Evolutionary conservation across 2,113 vertebrate species (phyloP), one percentile per base, ranked within the genome.

Genomic region (Mellivora capensis): DNA sequence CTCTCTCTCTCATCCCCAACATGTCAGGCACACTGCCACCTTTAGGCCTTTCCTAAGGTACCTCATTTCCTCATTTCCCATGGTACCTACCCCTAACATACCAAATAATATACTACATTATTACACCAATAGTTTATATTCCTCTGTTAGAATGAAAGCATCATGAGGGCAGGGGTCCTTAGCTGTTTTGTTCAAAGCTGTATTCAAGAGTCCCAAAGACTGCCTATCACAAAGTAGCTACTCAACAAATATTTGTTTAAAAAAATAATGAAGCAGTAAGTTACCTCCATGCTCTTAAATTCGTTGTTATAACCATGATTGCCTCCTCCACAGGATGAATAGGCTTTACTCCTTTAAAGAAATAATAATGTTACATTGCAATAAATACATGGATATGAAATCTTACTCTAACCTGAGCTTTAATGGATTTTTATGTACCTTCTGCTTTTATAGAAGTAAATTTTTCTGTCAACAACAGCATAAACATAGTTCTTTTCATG

Each of bases 221-320:
- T 20, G 52, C 2, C 23, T 37, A 2, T 86, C 42, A 81, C 12
- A n/a, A 49, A 71, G 25, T 7, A 77, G 12, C 34, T 62, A 27
- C 49, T 57, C 42, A 83, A 17, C 62, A 83, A 84, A 69, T 61
- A 80, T 31, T 64, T n/a, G 1, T 49, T 87, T 49, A 4, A 37
- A 72, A 57, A 74, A 64, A 72, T 42, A 76, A 77, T 85, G 29
- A 39, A 8, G 21, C 10, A 85, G 31, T 44, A 21, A 59, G 80
- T 98, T 98, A 99, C 99, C 99, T 99, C 99, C 99, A 99, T 99
- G 98, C 99, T 99, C 98, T 98, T 98, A 98, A 99, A 99, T 79
- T 99, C 87, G 0, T 99, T 99, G 98, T 99, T 98, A 47, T 99
- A 99, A 83, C 99, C 99, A 49, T 99, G 99, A 98, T 99, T 99